Base-by-base conservation (phyloP, 1,140 invertebrate genomes). In the Asobara japonica region DNA sequence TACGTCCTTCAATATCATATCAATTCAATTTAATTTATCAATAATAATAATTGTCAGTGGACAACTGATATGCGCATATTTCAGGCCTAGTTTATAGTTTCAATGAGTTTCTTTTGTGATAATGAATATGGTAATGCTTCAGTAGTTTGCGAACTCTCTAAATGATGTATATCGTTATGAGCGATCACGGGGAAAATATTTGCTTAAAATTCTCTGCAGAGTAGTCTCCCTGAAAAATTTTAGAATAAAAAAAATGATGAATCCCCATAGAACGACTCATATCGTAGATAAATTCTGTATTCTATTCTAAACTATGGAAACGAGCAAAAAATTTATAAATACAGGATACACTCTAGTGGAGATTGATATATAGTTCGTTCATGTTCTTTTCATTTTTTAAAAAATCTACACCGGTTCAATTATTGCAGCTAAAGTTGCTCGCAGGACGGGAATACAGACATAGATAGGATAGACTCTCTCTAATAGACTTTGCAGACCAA, bases 391-490 rank as follows among this genome's bases (percentile, higher is more conserved):
- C 13, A 7, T 45, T 45, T 45, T 45, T 45, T n/a, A n/a, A n/a
- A 18, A 56, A 56, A 56, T 56, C 51, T 56, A 56, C 51, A 56
- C 22, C 51, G 13, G 22, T 56, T 56, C 51, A 56, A 56, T 56
- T 27, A 56, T 56, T 56, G 20, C 51, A 56, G 22, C 51, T 56
- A 56, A 27, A 56, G 2, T 56, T 56, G 51, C 51, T 56, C 51
- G 51, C 51, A 56, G 51, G 51, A 56, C 51, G 51, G 51, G 18
- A 25, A 18, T 56, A 56, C 51, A 56, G 51, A 56, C 22, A 56
- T 56, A 56, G 51, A 56, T 56, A 56, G 51, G 51, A 56, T 56
- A 56, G 51, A 56, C 51, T 56, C 51, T 56, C 31, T 56, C 51
- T 56, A 56, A 56, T 56, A 56, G 51, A 56, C 51, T 56, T 56